phyloP scores from a whole-genome alignment of 2,113 vertebrate genomes.

The cat (Felis catus) region F.catus_Fca126_mat1.0 CM031414.1:86142001-86142500 shows the following conservation, averaged over 20 bases:
- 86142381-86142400: neutral
- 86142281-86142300: neutral
- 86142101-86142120: neutral
- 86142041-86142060: neutral
- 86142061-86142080: neutral
- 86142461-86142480: neutral
- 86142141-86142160: neutral
- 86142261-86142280: neutral
- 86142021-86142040: neutral
- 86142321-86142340: neutral
- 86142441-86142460: neutral
- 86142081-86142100: neutral
- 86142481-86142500: conserved; percentile 8
- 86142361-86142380: neutral
- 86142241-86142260: neutral
- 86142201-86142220: neutral
- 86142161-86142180: neutral
- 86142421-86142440: neutral
- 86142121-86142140: neutral
- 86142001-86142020: neutral
- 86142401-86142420: neutral
- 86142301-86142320: neutral
- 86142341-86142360: neutral
- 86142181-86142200: neutral
- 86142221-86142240: neutral